These are phyloP conservation scores for Corythornis vintsioides DNA, from an alignment of 2,113 vertebrate genomes.

Conservation along the genomic window DNA sequence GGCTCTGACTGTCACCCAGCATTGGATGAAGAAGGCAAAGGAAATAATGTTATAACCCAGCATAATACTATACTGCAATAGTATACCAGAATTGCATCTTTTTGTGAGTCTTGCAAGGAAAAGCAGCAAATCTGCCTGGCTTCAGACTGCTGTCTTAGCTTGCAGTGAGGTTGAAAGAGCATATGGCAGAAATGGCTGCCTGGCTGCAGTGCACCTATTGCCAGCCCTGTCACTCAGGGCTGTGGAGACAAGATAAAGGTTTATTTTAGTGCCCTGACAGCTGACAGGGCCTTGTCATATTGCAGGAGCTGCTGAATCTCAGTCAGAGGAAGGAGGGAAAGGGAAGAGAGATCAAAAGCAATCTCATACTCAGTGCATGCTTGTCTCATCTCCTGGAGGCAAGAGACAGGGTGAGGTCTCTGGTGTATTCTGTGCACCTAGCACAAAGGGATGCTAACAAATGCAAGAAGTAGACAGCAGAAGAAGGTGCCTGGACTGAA, in stretches of 20 bases:
- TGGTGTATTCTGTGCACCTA: background rate
- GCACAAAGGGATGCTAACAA: background rate
- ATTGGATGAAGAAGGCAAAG: background rate
- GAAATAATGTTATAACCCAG: background rate
- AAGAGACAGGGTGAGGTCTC: background rate
- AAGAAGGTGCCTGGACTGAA: background rate
- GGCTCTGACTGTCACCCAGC: background rate
- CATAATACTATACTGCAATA: background rate
- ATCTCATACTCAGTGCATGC: background rate
- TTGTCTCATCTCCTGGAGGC: background rate
- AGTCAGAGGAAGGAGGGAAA: background rate
- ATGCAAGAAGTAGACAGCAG: background rate
- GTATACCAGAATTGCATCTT: background rate
- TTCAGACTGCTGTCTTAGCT: slow-evolving; percentile 32
- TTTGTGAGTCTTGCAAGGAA: slow-evolving; percentile 46
- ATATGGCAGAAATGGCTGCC: slow-evolving; percentile 30
- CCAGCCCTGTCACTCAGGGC: slow-evolving; percentile 12
- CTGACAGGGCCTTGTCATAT: slow-evolving; percentile 6
- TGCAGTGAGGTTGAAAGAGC: slow-evolving; percentile 47
- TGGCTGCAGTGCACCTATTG: slow-evolving; percentile 33
- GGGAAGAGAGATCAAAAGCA: background rate
- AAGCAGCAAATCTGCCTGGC: slow-evolving; percentile 48
- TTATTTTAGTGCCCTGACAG: slow-evolving; percentile 38
- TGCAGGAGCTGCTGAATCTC: slow-evolving; percentile 24
- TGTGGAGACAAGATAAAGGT: slow-evolving; percentile 36